These are phyloP conservation scores for Crypturellus undulatus DNA, from an alignment of 2,113 vertebrate genomes.

Conservation along the genomic window DNA sequence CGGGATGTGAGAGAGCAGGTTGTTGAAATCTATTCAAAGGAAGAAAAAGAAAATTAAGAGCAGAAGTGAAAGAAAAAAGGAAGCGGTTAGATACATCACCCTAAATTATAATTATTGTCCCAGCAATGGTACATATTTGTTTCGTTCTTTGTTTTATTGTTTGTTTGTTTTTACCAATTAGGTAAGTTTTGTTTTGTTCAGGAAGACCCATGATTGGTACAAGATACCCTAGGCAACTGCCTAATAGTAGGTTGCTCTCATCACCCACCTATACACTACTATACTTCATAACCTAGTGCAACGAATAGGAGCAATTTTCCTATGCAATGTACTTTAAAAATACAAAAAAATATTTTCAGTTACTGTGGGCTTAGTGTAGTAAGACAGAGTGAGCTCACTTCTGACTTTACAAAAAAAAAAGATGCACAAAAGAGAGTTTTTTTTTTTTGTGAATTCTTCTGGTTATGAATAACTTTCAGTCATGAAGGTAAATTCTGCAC, in stretches of 20 bases:
- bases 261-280: background rate
- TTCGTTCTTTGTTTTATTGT: background rate
- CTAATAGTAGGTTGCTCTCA: background rate
- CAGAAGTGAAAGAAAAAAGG: background rate
- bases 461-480: background rate
- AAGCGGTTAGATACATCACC: accelerated
- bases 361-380: background rate
- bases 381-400: background rate
- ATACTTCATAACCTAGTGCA: accelerated
- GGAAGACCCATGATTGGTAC: background rate
- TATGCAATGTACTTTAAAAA: background rate
- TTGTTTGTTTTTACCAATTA: background rate
- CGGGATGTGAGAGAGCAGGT: background rate
- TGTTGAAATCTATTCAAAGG: background rate
- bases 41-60: background rate
- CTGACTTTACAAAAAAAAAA: background rate
- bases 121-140: accelerated
- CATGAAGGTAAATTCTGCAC: slow-evolving; percentile 5
- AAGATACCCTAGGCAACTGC: background rate
- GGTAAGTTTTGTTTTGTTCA: background rate
- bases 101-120: background rate
- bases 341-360: background rate
- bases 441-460: background rate
- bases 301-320: background rate
- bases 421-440: too few species aligned